Evolutionary conservation across 2,888 invertebrate species (phyloP).

Genomic region (Euzophera pinguis): DNA sequence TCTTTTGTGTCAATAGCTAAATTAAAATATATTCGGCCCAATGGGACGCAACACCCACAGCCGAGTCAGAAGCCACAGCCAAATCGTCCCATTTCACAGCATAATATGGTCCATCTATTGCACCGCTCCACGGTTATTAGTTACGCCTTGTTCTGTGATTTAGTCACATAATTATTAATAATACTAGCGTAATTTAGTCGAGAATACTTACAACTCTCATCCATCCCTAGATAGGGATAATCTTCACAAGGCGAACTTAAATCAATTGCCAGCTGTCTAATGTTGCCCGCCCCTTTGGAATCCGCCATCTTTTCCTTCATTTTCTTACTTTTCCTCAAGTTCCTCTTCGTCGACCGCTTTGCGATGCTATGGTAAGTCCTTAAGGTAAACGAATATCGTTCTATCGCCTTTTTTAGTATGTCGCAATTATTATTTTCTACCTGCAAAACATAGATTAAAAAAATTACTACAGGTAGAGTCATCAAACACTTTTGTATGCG

Average conservation of each 20-base stretch:
- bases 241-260: slow-evolving; percentile 81
- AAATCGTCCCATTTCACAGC: no score
- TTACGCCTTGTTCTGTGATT: no score
- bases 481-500: no score
- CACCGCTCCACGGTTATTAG: no score
- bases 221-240: slow-evolving; percentile 84
- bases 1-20: no score
- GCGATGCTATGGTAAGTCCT: slow-evolving; percentile 5
- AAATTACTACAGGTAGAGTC: not conserved
- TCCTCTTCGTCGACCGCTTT: not conserved
- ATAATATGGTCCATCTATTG: no score
- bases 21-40: no score
- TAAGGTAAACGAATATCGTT: slow-evolving; percentile 18
- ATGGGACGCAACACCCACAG: no score
- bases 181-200: not conserved
- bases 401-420: slow-evolving; percentile 17
- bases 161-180: not conserved
- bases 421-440: slow-evolving; percentile 14
- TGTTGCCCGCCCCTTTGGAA: slow-evolving; percentile 21
- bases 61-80: no score
- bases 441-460: slow-evolving; percentile 15
- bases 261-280: slow-evolving; percentile 76
- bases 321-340: not conserved
- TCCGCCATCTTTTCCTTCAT: not conserved
- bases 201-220: slow-evolving; percentile 85